Base-by-base conservation (phyloP, 1,140 invertebrate genomes). In the Drosophila mojavensis region DNA sequence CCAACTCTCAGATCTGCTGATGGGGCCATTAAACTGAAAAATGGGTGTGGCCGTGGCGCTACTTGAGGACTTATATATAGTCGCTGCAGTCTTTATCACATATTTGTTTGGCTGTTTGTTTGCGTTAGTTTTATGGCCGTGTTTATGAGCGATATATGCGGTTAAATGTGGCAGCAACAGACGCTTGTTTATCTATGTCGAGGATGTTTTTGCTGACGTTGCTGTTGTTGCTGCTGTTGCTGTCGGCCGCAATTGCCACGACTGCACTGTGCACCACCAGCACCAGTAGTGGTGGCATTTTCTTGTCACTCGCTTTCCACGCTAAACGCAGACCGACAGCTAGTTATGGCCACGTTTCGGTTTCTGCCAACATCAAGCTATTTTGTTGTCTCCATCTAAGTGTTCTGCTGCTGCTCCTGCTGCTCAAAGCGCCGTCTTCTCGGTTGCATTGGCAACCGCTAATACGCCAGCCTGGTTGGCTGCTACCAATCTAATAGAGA, bases 91-190 rank as follows among this genome's bases (percentile, higher is more conserved):
- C 66, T 88, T 88, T 86, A 88, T 86, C 83, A 72, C 79, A 86
- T 86, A 88, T 88, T 86, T 86, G 79, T 79, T 86, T 79, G 63
- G 62, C 10, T 73, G 83, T 79, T 86, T 82, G 83, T 71, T 72
- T 71, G 82, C 61, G 62, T 86, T 78, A 74, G 72, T 86, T 86
- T 86, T 88, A 86, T 86, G 83, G 68, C 79, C 53, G 72, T 78
- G 83, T 82, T 86, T 86, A 86, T 86, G 83, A 83, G 77, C 83
- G 73, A 88, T 86, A 82, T 88, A 67, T 86, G 20, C 20, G 20
- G 20, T 24, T 24, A 24, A 24, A 24, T 24, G 20, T 24, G 20
- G 82, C 63, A 55, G 51, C 74, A 80, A 39, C 74, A 78, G 75
- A 62, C 64, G 51, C 75, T 79, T 88, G 83, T 86, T 82, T 86